phyloP scores from a whole-genome alignment of 1,140 invertebrate genomes.

The Aleiodes sp. region DNA sequence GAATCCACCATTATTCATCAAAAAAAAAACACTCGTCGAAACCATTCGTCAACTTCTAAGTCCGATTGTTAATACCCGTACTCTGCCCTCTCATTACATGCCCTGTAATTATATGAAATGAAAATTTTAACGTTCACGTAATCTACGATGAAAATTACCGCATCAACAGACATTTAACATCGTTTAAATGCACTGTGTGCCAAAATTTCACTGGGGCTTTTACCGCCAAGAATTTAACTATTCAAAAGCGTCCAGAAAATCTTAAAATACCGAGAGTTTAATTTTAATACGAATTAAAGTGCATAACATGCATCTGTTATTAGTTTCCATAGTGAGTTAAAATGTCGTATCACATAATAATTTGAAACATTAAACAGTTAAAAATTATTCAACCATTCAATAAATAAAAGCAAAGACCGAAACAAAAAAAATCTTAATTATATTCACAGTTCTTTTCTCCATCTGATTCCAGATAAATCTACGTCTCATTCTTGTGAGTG shows the following conservation, averaged over 20 bases:
- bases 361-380: too few species aligned
- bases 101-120: not conserved
- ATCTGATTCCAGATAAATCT: slow-evolving; percentile 89
- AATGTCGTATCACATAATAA: too few species aligned
- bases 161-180: not conserved
- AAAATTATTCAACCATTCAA: too few species aligned
- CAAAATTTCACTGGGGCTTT: too few species aligned
- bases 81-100: not conserved
- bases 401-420: not conserved
- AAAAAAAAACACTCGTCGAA: too few species aligned
- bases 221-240: not conserved
- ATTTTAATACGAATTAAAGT: not conserved
- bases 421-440: not conserved
- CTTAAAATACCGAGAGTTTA: not conserved
- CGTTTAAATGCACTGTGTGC: too few species aligned
- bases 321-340: not conserved
- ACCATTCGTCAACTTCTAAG: too few species aligned
- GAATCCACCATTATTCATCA: too few species aligned
- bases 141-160: not conserved
- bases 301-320: not conserved
- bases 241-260: not conserved
- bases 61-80: not conserved
- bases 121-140: not conserved
- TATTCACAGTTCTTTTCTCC: slow-evolving; percentile 31
- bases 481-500: slow-evolving; percentile 95